Percentiles rank a stretch among this genome's conserved stretches.
Evolutionary conservation across 2,113 vertebrate genomes (phyloP).

Genomic region (Syrrhaptes paradoxus): DNA sequence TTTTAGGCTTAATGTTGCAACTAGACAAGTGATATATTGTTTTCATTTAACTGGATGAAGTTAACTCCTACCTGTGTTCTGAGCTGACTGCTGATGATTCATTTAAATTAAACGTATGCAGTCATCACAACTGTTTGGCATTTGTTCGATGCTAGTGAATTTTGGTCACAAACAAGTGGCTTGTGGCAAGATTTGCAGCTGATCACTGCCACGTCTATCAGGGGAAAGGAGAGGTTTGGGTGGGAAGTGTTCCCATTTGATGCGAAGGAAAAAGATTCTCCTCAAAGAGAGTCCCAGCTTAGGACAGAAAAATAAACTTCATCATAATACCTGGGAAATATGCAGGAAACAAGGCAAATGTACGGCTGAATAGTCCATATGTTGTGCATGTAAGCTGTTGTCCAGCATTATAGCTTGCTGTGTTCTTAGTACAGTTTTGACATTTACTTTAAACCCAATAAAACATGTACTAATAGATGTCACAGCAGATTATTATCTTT

Average conservation of each 20-base stretch:
- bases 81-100: background rate
- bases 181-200: background rate
- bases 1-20: background rate
- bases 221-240: background rate
- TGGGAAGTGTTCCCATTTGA: background rate
- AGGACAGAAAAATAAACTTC: background rate
- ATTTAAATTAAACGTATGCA: background rate
- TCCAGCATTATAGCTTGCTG: background rate
- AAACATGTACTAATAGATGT: background rate
- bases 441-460: background rate
- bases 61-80: background rate
- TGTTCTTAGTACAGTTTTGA: background rate
- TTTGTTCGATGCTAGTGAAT: background rate
- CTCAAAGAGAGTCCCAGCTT: background rate
- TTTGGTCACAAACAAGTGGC: background rate
- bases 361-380: background rate
- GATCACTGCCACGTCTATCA: rapidly evolving
- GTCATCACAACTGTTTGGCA: background rate
- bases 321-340: background rate
- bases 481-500: background rate
- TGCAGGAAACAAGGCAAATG: background rate
- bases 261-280: background rate
- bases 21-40: background rate
- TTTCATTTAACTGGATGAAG: background rate
- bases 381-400: background rate